Evolutionary conservation across 2,797 vertebrate species (phyloP).

Genomic region (Lepilemur septentrionalis): DNA sequence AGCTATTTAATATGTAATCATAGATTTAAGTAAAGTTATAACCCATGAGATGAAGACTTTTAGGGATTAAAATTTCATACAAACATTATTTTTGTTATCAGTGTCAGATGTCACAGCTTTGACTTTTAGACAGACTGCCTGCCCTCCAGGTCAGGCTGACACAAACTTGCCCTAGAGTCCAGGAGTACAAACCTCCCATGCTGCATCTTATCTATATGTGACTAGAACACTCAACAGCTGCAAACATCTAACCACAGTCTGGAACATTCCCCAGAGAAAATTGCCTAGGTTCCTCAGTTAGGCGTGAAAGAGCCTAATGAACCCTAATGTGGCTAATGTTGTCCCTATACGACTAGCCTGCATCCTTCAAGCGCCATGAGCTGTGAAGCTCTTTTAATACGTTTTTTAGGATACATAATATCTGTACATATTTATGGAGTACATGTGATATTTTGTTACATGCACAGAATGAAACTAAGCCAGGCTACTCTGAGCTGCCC

Average conservation of each 20-base stretch:
- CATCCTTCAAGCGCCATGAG: neutral
- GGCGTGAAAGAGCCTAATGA: neutral
- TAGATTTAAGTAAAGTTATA: neutral
- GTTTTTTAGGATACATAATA: neutral
- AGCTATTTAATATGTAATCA: neutral
- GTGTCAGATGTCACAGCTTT: slow-evolving; percentile 31
- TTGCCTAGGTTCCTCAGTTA: neutral
- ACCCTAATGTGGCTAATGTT: neutral
- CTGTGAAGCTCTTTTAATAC: neutral
- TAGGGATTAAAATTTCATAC: slow-evolving; percentile 27
- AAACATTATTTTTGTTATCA: neutral
- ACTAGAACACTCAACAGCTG: neutral
- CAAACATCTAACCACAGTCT: neutral
- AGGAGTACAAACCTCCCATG: neutral
- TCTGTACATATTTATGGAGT: neutral
- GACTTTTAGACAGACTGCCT: neutral
- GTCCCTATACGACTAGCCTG: neutral
- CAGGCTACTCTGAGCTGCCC: neutral
- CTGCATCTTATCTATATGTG: neutral
- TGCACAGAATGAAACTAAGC: neutral
- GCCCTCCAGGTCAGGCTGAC: neutral
- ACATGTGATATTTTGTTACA: neutral
- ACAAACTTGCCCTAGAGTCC: neutral
- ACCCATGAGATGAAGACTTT: neutral
- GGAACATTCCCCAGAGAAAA: neutral